Base-by-base conservation (phyloP, 2,888 invertebrate species). In the Pollenia amentaria region DNA sequence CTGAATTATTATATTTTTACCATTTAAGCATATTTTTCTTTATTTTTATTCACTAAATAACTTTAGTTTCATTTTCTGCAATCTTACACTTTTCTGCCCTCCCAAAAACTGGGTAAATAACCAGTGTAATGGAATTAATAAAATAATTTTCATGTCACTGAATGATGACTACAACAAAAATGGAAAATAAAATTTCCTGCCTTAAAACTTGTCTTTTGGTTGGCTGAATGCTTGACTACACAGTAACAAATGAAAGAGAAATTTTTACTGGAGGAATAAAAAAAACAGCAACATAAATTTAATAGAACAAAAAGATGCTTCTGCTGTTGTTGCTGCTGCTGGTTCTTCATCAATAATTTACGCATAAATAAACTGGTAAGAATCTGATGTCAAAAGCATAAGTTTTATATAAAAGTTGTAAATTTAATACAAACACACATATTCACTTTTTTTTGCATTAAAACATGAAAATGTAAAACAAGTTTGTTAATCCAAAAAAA, bases 91-190 rank as follows among this genome's bases (percentile, higher is more conserved):
- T 21, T 42, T 29, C 29, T 29, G 29, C 29, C 29, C 29, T 46
- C 0, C 40, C 10, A 38, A 18, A 40, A 72, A 42, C 8, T 29
- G 16, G 3, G 10, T 9, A 51, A 16, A 67, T 64, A 75, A 67
- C 69, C 75, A 86, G 18, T 86, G 76, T 83, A 80, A 80, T 80
- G 86, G 83, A 86, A 86, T 60, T 86, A 83, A 86, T 83, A 53
- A 51, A 76, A 86, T 86, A 51, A 65, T 80, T 70, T 86, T 70
- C 76, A 72, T 83, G 83, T 86, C 86, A 86, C 64, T 83, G 73
- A 64, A 72, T 64, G 55, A 82, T 55, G 64, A 53, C 75, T 51
- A 75, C 16, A 82, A 16, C 48, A 67, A 44, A 80, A 77, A 38
- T 21, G 16, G 3, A 57, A 55, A 46, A 29, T 21, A 42, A 70